Base-by-base conservation (phyloP, 2,797 vertebrate species). In the Morelia viridis region DNA sequence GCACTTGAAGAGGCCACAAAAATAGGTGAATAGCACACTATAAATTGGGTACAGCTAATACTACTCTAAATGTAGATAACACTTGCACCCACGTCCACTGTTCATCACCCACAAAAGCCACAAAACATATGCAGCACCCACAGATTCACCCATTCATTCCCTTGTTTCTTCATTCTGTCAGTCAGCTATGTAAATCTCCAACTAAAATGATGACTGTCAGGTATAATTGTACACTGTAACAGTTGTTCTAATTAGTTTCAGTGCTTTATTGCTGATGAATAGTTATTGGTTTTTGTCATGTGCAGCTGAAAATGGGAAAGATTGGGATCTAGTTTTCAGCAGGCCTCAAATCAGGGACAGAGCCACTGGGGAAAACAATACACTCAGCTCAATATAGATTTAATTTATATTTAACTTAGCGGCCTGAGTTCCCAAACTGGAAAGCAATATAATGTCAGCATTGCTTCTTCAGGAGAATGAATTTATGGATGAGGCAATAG, bases 341-440 rank as follows among this genome's bases (percentile, higher is more conserved):
- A 22, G 93, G 92, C 92, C 0, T 1, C 94, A 87, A 85, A 95
- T 95, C 91, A 94, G 87, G 90, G 53, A 91, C 28, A 19, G 92
- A 96, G 88, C 94, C 96, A 96, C 87, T 96, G 94, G 93, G 92
- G 95, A 88, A 90, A 95, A 94, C 93, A 95, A 53, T 53, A 15
- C 90, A 96, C 92, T 41, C 50, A 65, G 95, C 65, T 93, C 50
- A 41, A 15, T 94, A 96, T 96, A 95, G 96, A 97, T 96, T 94
- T 4, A 11, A 94, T 96, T 93, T 96, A 92, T 96, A 95, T 96
- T 95, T 96, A 96, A 95, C 96, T 95, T 96, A 90, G 93, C 5
- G 41, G 95, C 96, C 95, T 92, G 95, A 91, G 94, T 96, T 95
- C 92, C 93, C 93, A 92, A 95, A 94, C 80, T 95, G 90, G 71